Evolutionary conservation across 2,888 invertebrate species (phyloP).

Genomic region (Tortrix viridana): DNA sequence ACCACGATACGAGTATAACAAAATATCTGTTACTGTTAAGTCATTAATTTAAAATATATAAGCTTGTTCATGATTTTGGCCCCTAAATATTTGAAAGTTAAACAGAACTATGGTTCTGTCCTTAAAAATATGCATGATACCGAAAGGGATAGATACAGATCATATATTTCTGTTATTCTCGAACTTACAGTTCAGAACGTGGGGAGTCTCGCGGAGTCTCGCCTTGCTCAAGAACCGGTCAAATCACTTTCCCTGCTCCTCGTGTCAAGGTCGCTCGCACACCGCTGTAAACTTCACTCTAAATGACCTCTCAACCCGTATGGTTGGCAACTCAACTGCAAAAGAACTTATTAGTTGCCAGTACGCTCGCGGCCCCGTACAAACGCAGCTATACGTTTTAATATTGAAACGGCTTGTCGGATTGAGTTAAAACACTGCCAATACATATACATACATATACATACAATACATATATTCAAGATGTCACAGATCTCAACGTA

Average conservation of each 20-base stretch:
- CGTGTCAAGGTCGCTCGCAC: conserved; percentile 77
- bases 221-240: conserved; percentile 72
- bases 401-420: too few relatives aligned
- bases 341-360: too few relatives aligned
- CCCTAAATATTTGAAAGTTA: background rate
- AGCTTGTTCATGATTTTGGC: conserved; percentile 6
- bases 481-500: too few relatives aligned
- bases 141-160: conserved; percentile 4
- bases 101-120: conserved; percentile 3
- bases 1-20: background rate
- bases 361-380: too few relatives aligned
- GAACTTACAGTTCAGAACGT: conserved; percentile 27
- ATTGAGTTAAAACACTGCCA: too few relatives aligned
- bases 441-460: too few relatives aligned
- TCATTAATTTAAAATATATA: conserved; percentile 6
- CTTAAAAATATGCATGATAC: background rate
- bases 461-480: too few relatives aligned
- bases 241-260: conserved; percentile 74
- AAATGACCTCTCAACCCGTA: conserved; percentile 33
- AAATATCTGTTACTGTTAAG: conserved; percentile 1
- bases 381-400: too few relatives aligned
- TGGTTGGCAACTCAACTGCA: conserved; percentile 15
- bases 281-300: conserved; percentile 55
- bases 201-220: conserved; percentile 58
- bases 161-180: conserved; percentile 12